These are phyloP conservation scores for Cossypha dichroa DNA, from an alignment of 2,797 vertebrate genomes.

Conservation along the genomic window DNA sequence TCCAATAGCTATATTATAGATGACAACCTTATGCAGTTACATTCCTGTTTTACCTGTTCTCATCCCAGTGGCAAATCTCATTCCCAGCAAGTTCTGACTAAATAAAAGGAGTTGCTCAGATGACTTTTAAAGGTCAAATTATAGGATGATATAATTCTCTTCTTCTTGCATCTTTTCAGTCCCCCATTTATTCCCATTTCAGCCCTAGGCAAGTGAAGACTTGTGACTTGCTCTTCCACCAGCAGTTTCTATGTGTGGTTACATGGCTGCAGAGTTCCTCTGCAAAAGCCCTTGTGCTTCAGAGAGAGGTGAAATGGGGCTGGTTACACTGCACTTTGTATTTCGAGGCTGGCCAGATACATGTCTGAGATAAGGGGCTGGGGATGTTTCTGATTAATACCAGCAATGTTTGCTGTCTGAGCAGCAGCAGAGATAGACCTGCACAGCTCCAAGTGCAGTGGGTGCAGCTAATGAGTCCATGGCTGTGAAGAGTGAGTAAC, in stretches of 20 bases:
- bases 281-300: neutral
- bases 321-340: neutral
- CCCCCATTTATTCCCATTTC: neutral
- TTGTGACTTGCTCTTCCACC: neutral
- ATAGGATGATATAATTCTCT: neutral
- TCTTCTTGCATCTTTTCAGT: neutral
- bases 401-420: neutral
- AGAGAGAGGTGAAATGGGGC: neutral
- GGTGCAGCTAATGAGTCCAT: neutral
- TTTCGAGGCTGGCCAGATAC: neutral
- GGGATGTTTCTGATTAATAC: neutral
- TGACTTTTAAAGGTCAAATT: neutral
- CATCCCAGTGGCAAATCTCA: neutral
- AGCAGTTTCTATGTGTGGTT: neutral
- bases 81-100: neutral
- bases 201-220: neutral
- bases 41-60: neutral
- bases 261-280: neutral
- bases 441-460: neutral
- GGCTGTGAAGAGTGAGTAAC: neutral
- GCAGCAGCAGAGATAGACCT: neutral
- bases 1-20: neutral
- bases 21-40: neutral
- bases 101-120: neutral
- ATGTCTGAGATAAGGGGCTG: neutral